These are phyloP conservation scores for Petrolisthes manimaculis DNA, from an alignment of 2,888 invertebrate genomes.

Conservation along the genomic window DNA sequence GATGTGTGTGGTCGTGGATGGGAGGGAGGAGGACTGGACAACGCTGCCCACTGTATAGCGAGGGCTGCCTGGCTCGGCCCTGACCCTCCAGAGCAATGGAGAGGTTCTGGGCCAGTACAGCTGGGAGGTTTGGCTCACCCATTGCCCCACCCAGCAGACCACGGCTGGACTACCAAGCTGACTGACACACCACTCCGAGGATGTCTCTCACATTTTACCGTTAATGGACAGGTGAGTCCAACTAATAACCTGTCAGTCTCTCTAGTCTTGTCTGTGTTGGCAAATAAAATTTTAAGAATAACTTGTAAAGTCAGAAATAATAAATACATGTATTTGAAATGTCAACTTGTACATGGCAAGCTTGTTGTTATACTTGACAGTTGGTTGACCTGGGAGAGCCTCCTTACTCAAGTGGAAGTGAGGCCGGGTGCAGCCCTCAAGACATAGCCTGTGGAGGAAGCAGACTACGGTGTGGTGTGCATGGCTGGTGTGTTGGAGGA, in stretches of 20 bases:
- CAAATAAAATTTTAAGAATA: neutral
- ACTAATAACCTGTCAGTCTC: neutral
- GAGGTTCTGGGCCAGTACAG: slow-evolving; percentile 38
- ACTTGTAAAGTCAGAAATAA: neutral
- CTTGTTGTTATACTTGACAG: neutral
- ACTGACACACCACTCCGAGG: slow-evolving; percentile 16
- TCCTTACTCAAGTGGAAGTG: slow-evolving; percentile 70
- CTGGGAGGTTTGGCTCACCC: slow-evolving; percentile 52
- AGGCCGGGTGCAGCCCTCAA: slow-evolving; percentile 75
- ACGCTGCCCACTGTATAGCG: slow-evolving; percentile 37
- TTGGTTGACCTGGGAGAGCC: neutral
- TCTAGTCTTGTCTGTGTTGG: neutral
- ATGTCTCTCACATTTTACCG: slow-evolving; percentile 44
- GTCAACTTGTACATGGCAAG: neutral
- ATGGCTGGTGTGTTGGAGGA: slow-evolving; percentile 41
- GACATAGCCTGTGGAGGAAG: slow-evolving; percentile 33
- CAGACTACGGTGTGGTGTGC: slow-evolving; percentile 36
- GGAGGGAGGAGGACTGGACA: neutral
- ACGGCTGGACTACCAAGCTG: slow-evolving; percentile 33
- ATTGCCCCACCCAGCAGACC: slow-evolving; percentile 22
- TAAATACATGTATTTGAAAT: neutral
- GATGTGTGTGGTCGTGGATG: slow-evolving; percentile 39
- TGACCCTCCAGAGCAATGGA: slow-evolving; percentile 27
- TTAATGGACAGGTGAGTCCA: slow-evolving; percentile 39
- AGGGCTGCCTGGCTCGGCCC: slow-evolving; percentile 26